Percentiles rank a stretch among this genome's conserved stretches.
phyloP scores from a whole-genome alignment of 2,113 vertebrate genomes.

The Ancistrus triradiatus region DNA sequence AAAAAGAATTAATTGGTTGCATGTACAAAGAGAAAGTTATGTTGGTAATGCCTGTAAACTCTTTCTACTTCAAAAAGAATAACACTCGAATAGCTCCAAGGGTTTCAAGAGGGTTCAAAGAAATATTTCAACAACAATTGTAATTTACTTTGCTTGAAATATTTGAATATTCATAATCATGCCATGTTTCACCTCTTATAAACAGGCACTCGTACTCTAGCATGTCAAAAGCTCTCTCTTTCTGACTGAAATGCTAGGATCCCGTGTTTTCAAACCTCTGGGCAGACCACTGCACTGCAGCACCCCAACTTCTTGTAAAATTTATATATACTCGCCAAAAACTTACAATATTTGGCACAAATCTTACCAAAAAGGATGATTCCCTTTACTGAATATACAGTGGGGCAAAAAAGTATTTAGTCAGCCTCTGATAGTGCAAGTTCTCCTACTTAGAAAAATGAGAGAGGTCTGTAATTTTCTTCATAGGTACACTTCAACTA shows the following conservation, averaged over 20 bases:
- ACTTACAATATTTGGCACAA: no score
- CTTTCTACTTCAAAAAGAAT: conserved; percentile 37
- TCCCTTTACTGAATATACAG: no score
- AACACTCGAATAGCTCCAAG: conserved; percentile 36
- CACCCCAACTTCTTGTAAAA: no score
- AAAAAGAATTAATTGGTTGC: no score
- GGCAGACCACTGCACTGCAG: no score
- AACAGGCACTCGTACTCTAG: conserved; percentile 26
- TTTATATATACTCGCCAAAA: no score
- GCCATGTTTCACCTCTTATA: conserved; percentile 33
- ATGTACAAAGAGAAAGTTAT: conserved; percentile 20
- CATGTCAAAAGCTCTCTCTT: conserved; percentile 15
- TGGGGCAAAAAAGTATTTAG: no score
- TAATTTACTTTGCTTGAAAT: conserved; percentile 41
- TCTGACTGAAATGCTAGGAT: conserved; percentile 15
- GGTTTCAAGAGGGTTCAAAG: conserved; percentile 44
- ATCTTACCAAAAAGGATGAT: no score
- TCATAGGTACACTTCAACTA: no score
- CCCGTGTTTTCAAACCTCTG: neutral
- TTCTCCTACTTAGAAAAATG: no score
- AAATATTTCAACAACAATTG: conserved; percentile 40
- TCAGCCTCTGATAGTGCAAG: no score
- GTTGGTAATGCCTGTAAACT: conserved; percentile 23
- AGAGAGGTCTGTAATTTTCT: no score
- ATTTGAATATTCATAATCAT: conserved; percentile 48